phyloP scores from a whole-genome alignment of 2,888 invertebrate species.

The Eudemis profundana region DNA sequence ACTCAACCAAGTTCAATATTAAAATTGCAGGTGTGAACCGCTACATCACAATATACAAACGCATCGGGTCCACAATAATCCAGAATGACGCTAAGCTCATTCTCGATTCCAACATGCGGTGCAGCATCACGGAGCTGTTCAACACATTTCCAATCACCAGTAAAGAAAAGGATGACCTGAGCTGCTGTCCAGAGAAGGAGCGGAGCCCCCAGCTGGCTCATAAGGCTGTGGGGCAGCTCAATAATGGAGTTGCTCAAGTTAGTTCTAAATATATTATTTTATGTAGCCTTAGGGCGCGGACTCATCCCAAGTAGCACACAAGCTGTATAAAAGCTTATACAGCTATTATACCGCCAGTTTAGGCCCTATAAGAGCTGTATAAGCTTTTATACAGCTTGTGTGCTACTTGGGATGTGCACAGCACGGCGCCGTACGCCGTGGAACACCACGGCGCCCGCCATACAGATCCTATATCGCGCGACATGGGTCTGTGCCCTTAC shows the following conservation, averaged over 20 bases:
- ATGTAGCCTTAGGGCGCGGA: too few relatives aligned
- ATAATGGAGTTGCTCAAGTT: slow-evolving; percentile 88
- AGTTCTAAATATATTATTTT: slow-evolving; percentile 5
- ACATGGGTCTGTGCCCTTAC: too few relatives aligned
- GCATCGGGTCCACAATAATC: slow-evolving; percentile 87
- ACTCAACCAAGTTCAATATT: too few relatives aligned
- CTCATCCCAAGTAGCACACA: too few relatives aligned
- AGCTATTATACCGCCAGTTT: too few relatives aligned
- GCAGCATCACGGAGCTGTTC: slow-evolving; percentile 86
- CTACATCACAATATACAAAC: slow-evolving; percentile 89
- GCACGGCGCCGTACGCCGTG: too few relatives aligned
- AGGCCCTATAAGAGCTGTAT: too few relatives aligned
- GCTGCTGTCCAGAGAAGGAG: slow-evolving; percentile 88
- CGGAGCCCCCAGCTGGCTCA: slow-evolving; percentile 83
- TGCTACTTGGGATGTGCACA: too few relatives aligned
- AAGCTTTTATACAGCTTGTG: too few relatives aligned
- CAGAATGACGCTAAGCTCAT: slow-evolving; percentile 88
- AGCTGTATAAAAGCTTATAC: too few relatives aligned
- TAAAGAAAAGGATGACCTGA: slow-evolving; percentile 89
- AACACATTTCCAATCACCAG: slow-evolving; percentile 88
- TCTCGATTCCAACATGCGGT: slow-evolving; percentile 86
- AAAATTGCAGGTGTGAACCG: slow-evolving; percentile 88
- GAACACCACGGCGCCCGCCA: too few relatives aligned
- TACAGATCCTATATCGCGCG: too few relatives aligned
- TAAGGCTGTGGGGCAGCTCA: slow-evolving; percentile 87